A percentile compares a stretch with the other conserved stretches of the same genome.
phyloP scores from a whole-genome alignment of 2,888 invertebrate species.

The Conchocele bisecta region DNA sequence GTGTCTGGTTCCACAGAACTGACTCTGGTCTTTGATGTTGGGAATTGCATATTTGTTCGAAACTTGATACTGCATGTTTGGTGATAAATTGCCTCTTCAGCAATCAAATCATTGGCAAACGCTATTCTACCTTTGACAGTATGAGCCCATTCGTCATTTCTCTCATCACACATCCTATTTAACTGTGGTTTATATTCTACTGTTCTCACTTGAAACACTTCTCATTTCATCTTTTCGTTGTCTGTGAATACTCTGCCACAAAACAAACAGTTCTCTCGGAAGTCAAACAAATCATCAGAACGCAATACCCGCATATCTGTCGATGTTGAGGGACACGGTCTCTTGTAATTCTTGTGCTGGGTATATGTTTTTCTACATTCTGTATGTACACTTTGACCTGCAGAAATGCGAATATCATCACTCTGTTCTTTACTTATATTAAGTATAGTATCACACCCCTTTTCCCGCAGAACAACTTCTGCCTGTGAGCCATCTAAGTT shows the following conservation, averaged over 20 bases:
- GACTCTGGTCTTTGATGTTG: neutral
- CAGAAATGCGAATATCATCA: no score
- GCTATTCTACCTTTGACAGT: constrained; percentile 11
- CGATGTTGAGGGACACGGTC: no score
- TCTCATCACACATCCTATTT: constrained; percentile 5
- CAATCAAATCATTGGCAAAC: constrained; percentile 4
- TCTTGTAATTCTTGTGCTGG: no score
- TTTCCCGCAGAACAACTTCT: no score
- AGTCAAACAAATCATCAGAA: constrained; percentile 1
- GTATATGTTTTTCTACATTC: no score
- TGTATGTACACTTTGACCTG: no score
- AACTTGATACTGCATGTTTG: constrained; percentile 10
- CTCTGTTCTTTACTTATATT: no score
- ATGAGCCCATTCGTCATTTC: constrained; percentile 23
- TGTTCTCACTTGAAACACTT: neutral
- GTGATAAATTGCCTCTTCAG: constrained; percentile 22
- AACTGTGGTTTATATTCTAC: constrained; percentile 7
- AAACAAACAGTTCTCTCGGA: neutral
- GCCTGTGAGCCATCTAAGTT: no score
- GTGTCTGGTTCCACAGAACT: neutral
- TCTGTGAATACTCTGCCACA: neutral
- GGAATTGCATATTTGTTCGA: constrained; percentile 4
- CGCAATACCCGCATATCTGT: constrained; percentile 13
- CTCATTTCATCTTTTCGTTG: neutral
- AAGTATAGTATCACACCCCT: no score